These are phyloP conservation scores for Cephus pulcher DNA, from an alignment of 2,888 invertebrate genomes.

Conservation along the genomic window DNA sequence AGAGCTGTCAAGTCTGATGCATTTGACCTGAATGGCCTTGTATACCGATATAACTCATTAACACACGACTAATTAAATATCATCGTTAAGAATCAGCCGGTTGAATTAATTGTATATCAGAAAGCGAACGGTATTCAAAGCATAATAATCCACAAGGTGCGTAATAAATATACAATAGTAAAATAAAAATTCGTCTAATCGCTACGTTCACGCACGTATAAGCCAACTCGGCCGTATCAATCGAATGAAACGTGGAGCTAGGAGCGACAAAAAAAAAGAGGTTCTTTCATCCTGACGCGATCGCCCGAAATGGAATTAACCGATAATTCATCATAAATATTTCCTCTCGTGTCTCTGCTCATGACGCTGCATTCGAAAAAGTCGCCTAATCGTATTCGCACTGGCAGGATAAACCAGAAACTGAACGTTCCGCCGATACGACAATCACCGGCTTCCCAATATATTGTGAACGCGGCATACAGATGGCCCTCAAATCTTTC, in stretches of 20 bases:
- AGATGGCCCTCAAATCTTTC: too few relatives aligned
- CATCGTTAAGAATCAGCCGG: neutral
- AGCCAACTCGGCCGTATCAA: too few relatives aligned
- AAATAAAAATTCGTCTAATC: too few relatives aligned
- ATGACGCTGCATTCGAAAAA: neutral
- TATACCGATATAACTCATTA: neutral
- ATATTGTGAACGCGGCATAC: neutral
- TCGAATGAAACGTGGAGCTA: too few relatives aligned
- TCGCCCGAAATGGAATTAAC: too few relatives aligned
- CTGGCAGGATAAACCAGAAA: neutral
- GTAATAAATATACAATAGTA: too few relatives aligned
- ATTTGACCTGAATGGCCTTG: neutral
- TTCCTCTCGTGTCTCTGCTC: neutral
- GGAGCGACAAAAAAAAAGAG: too few relatives aligned
- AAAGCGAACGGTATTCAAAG: neutral
- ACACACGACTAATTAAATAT: neutral
- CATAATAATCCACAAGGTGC: neutral
- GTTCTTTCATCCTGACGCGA: too few relatives aligned
- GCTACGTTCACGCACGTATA: too few relatives aligned
- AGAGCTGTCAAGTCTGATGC: neutral
- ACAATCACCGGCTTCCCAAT: neutral
- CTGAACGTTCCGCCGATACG: neutral
- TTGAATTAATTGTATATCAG: neutral
- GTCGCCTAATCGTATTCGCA: neutral
- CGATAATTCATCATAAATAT: neutral